A percentile compares a stretch with the other conserved stretches of the same genome.
Evolutionary conservation across 2,888 invertebrate species (phyloP).

Genomic region (Norana najaformis): DNA sequence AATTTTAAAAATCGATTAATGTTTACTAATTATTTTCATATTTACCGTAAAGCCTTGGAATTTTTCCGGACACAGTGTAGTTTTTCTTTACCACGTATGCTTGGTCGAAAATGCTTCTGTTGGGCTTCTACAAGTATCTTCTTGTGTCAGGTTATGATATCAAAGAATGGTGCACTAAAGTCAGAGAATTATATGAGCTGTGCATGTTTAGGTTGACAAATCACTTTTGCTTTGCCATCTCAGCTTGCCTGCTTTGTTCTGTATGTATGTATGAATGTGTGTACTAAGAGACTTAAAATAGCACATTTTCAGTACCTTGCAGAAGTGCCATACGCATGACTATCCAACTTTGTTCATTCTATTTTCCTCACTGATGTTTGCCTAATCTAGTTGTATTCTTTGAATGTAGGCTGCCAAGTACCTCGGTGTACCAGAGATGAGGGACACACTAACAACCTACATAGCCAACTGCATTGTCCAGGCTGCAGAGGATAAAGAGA

Average conservation of each 20-base stretch:
- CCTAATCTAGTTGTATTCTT: not conserved
- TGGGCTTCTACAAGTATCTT: not conserved
- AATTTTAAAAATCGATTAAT: too few relatives aligned
- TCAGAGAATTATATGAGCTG: not conserved
- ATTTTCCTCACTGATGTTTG: too few relatives aligned
- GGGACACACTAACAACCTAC: not conserved
- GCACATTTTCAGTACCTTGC: too few relatives aligned
- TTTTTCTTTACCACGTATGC: not conserved
- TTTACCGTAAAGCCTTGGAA: too few relatives aligned
- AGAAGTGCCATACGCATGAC: too few relatives aligned
- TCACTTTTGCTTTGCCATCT: too few relatives aligned
- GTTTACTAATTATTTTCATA: too few relatives aligned
- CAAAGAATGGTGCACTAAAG: not conserved
- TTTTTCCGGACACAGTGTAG: too few relatives aligned
- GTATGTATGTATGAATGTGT: too few relatives aligned
- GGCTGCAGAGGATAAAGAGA: slow-evolving; percentile 20
- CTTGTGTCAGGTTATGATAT: not conserved
- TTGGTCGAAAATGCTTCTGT: not conserved
- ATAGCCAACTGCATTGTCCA: slow-evolving; percentile 19
- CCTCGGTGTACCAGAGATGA: slow-evolving; percentile 17
- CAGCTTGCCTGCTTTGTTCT: too few relatives aligned
- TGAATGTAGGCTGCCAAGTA: slow-evolving; percentile 14
- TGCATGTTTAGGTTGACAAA: not conserved
- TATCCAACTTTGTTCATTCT: too few relatives aligned
- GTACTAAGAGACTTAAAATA: too few relatives aligned